Evolutionary conservation across 2,888 invertebrate species (phyloP).

Genomic region (Archips xylosteana): DNA sequence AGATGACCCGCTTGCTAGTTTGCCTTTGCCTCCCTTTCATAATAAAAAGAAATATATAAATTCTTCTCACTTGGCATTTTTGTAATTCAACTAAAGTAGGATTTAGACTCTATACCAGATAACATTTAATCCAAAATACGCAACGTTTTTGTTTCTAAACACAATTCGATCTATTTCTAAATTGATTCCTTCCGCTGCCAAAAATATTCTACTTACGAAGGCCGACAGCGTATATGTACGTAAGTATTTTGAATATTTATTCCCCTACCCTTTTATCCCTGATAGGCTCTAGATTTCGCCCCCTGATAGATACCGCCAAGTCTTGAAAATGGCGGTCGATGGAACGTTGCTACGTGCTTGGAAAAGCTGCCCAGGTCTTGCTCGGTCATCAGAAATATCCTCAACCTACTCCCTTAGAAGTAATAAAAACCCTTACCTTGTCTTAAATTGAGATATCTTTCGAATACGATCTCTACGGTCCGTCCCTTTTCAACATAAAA

Average conservation of each 20-base stretch:
- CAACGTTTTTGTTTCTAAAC: not conserved
- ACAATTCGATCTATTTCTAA: not conserved
- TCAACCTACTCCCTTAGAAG: slow-evolving; percentile 17
- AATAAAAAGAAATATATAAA: too few species aligned
- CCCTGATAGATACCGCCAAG: slow-evolving; percentile 11
- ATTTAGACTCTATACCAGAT: too few species aligned
- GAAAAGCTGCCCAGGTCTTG: slow-evolving; percentile 17
- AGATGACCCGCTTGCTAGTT: too few species aligned
- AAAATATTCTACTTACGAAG: not conserved
- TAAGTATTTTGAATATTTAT: slow-evolving; percentile 6
- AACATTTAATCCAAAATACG: not conserved
- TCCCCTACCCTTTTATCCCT: slow-evolving; percentile 10
- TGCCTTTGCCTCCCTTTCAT: too few species aligned
- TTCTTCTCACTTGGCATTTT: too few species aligned
- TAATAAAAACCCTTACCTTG: slow-evolving; percentile 34
- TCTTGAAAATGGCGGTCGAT: not conserved
- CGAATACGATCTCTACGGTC: not conserved
- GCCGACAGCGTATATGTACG: not conserved
- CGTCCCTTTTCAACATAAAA: slow-evolving; percentile 26
- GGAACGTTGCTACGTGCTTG: slow-evolving; percentile 14
- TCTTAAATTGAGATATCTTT: slow-evolving; percentile 19
- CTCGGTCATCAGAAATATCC: slow-evolving; percentile 28
- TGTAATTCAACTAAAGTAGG: too few species aligned
- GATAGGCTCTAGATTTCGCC: slow-evolving; percentile 16
- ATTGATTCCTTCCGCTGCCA: not conserved